Evolutionary conservation across 2,797 vertebrate genomes (phyloP).

Genomic region (Myotis planiceps): DNA sequence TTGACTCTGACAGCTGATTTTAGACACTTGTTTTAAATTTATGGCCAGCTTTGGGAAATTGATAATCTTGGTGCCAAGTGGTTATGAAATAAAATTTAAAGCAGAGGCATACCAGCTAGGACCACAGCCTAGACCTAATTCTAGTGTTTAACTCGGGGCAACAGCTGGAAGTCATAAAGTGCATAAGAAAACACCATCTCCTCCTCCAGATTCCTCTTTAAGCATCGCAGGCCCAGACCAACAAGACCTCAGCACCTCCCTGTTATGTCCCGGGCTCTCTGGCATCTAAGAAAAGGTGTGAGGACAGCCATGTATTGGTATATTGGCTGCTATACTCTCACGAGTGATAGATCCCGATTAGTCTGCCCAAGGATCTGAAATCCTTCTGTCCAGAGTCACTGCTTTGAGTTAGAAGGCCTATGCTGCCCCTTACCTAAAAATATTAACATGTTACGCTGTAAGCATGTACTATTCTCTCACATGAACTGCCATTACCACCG

Average conservation of each 20-base stretch:
- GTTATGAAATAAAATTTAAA: conserved; percentile 61
- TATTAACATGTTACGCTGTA: neutral
- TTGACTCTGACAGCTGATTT: conserved; percentile 72
- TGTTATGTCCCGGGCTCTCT: neutral
- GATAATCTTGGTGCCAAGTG: conserved; percentile 56
- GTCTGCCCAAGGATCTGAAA: neutral
- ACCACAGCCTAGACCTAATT: conserved; percentile 68
- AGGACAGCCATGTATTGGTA: neutral
- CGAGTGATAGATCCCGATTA: neutral
- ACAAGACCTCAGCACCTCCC: neutral
- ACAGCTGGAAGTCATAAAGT: conserved; percentile 71
- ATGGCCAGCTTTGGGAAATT: conserved; percentile 68
- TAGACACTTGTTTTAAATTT: conserved; percentile 75
- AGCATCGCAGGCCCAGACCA: neutral
- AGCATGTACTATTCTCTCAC: neutral
- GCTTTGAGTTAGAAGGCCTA: neutral
- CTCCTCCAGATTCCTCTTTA: conserved; percentile 28
- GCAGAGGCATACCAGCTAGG: conserved; percentile 52
- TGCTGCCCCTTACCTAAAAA: neutral
- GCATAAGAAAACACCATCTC: conserved; percentile 50
- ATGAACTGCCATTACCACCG: neutral
- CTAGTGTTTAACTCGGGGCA: conserved; percentile 60
- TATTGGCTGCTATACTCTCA: neutral
- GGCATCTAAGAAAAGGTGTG: conserved; percentile 19
- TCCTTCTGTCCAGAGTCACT: neutral